Base-by-base conservation (phyloP, 2,888 invertebrate species). In the Lymantria monacha region DNA sequence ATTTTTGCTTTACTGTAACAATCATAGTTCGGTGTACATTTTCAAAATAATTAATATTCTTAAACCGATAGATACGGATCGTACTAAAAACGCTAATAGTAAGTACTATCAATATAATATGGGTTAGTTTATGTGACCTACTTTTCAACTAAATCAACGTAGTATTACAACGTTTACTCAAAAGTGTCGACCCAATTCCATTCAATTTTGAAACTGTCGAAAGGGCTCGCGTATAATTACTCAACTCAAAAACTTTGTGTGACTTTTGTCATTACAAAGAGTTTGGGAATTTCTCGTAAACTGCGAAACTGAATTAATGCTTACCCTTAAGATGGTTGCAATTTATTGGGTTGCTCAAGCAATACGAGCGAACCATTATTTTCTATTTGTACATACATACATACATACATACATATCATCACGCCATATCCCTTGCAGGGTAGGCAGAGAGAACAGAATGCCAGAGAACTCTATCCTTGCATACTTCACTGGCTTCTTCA, bases 171-270 rank as follows among this genome's bases (percentile, higher is more conserved):
- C 9, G 42, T 11, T 36, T 42, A 33, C n/a, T 30, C 11, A 30
- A 53, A 57, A 54, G 61, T 36, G 46, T 45, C 47, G 51, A 55
- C 42, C 14, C 50, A 59, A 54, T 63, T 57, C 55, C 47, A 57
- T 59, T 59, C 33, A 53, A 58, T 44, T 45, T 46, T 52, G 53
- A 52, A 63, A 71, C 67, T 66, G 68, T 63, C 69, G 57, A 64
- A 69, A 64, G 61, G 66, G 57, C 59, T 63, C 53, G 59, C 48
- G 69, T 63, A 67, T 74, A 77, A 82, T 80, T 75, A 80, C 75
- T 76, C 41, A 15, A 36, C 2, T n/a, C n/a, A 67, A 66, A 69
- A 78, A 76, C 79, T 61, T 81, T 81, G n/a, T 69, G 15, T 65
- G 70, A 69, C 72, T 76, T 69, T 68, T 74, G 71, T 76, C 72